Conservation (phyloP, 2,888 invertebrate species). For the Bibio marci region DNA sequence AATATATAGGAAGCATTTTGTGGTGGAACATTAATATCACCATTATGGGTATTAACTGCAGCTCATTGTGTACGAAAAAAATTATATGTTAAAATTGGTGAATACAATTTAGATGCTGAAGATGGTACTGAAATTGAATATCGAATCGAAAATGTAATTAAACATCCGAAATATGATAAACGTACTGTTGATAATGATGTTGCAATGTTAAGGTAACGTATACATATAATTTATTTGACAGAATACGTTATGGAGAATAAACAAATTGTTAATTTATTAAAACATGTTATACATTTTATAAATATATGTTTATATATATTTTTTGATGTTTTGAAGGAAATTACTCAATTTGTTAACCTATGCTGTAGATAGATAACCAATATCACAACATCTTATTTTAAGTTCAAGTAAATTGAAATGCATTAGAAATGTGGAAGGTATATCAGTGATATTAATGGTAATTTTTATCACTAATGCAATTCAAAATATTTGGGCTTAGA, state of each 20-base stretch:
- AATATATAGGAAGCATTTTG: constrained; percentile 63
- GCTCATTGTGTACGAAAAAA: constrained; percentile 70
- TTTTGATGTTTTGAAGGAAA: neutral
- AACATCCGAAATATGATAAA: constrained; percentile 74
- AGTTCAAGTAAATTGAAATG: too few species aligned
- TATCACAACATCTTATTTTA: too few species aligned
- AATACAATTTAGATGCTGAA: constrained; percentile 58
- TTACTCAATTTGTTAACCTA: neutral
- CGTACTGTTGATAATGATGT: constrained; percentile 87
- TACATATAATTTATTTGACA: too few species aligned
- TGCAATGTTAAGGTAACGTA: constrained; percentile 58
- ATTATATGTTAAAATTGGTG: constrained; percentile 67
- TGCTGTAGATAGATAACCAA: neutral
- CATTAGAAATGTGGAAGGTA: too few species aligned
- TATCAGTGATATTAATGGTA: too few species aligned
- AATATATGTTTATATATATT: too few species aligned
- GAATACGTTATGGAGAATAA: too few species aligned
- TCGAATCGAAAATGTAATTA: constrained; percentile 51
- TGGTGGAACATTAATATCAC: constrained; percentile 67
- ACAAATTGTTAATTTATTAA: neutral
- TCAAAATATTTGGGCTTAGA: too few species aligned
- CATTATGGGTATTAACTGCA: constrained; percentile 73
- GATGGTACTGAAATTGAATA: constrained; percentile 67
- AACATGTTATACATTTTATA: neutral
- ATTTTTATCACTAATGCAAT: too few species aligned